Base-by-base conservation (phyloP, 2,888 invertebrate genomes). In the Ectemnius continuus region DNA sequence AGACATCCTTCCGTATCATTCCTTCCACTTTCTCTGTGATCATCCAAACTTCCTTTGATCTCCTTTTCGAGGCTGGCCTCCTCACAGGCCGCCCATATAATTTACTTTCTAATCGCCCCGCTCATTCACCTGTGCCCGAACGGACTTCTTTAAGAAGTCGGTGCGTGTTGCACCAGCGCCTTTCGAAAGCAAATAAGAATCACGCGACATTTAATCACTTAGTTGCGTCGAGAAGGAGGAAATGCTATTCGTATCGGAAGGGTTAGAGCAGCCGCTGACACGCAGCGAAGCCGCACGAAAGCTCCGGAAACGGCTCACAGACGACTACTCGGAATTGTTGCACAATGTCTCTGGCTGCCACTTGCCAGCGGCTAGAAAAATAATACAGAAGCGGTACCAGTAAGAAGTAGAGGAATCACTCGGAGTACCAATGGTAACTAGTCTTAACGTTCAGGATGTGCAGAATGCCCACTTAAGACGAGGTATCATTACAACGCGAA, bases 151-250 rank as follows among this genome's bases (percentile, higher is more conserved):
- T 52, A n/a, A 11, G 11, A 36, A 8, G 36, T 11, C n/a, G 16
- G n/a, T 52, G 16, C 52, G 5, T 14, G n/a, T 16, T 52, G 52
- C n/a, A 36, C 16, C 52, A 13, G 52, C 2, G 4, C 16, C 52
- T 14, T 16, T 52, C 52, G 14, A 13, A 58, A 11, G 14, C 6
- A 16, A 26, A 20, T 56, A 5, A 18, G 46, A 4, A 47, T 13
- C 46, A n/a, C 23, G 47, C 61, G n/a, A n/a, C 23, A 62, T 66
- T 57, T 56, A 60, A 68, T 74, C 75, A 16, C 81, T 70, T 73
- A 92, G 92, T 78, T 93, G 93, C 82, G 90, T 92, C 16, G 93
- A 93, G 79, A 91, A 92, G 75, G 92, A 92, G 78, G 87, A 91
- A 75, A 91, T 93, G 68, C 91, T 91, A 78, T 90, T 92, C 70